Base-by-base conservation (phyloP, 2,797 vertebrate genomes). In the Nothura maculosa region DNA sequence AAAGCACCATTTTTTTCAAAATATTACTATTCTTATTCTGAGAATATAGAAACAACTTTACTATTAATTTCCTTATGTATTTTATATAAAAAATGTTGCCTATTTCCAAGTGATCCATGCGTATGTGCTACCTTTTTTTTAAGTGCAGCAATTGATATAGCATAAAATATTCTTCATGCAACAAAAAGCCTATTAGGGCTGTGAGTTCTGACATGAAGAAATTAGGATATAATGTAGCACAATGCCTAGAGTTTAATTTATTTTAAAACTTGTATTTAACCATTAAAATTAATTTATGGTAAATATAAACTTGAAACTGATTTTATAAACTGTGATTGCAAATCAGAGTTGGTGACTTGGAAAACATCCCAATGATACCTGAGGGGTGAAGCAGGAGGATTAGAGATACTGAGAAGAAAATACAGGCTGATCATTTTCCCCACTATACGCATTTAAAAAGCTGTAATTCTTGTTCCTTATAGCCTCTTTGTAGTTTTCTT, bases 301-400 rank as follows among this genome's bases (percentile, higher is more conserved):
- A 70, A 86, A 64, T 80, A 45, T 61, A 34, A 92, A 87, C 25
- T 83, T 83, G 30, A 34, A 89, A 54, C 6, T 47, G 1, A n/a
- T 60, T 93, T 92, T 89, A n/a, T 72, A 58, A 92, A 72, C 43
- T 87, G 47, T 58, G 63, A 89, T 87, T 85, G 60, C 89, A 89
- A 89, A 73, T 52, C 32, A 67, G 79, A 85, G 52, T 40, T 83
- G 12, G 15, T 47, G 80, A 70, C 69, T 67, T 81, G 81, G 89
- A 85, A 94, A 83, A 74, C 36, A 64, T 81, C 76, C 60, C 50
- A 81, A 54, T 61, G 70, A 85, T 50, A 92, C 63, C 62, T 83
- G 74, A 69, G 58, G 63, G 30, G 43, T 73, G 74, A 79, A 89
- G 50, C 12, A 69, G 40, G 25, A 85, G 32, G 18, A 73, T 67